phyloP scores from a whole-genome alignment of 64 coral and sea anemone species.

The Pocillopora damicornis region DNA sequence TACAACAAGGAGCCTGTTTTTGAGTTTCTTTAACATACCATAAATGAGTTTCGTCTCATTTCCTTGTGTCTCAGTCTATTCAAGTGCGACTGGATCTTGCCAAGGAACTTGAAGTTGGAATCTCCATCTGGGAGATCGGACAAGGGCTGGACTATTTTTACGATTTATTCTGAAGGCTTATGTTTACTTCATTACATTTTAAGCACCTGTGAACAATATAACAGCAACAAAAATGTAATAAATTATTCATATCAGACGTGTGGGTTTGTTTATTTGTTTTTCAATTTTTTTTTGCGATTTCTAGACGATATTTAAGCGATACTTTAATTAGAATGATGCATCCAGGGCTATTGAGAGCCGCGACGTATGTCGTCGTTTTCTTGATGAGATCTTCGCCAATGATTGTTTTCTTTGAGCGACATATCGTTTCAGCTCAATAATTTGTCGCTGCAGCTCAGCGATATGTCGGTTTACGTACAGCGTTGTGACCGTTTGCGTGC shows the following conservation, averaged over 20 bases:
- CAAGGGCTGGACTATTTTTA: slow-evolving; percentile 98
- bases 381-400: too few relatives aligned
- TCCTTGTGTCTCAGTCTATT: slow-evolving; percentile 71
- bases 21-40: background rate
- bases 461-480: too few relatives aligned
- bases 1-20: background rate
- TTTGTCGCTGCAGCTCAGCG: too few relatives aligned
- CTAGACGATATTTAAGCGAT: too few relatives aligned
- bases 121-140: slow-evolving; percentile 96
- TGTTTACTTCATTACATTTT: background rate
- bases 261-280: too few relatives aligned
- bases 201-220: background rate
- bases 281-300: background rate
- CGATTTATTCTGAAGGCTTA: slow-evolving; percentile 60
- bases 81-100: slow-evolving; percentile 80
- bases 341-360: too few relatives aligned
- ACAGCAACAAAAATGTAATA: background rate
- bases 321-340: too few relatives aligned
- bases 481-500: too few relatives aligned
- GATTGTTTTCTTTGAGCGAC: too few relatives aligned
- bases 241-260: background rate
- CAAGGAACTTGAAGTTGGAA: slow-evolving; percentile 83
- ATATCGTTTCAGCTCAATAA: too few relatives aligned
- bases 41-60: background rate
- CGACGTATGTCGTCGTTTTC: too few relatives aligned